phyloP scores from a whole-genome alignment of 2,888 invertebrate genomes.

The Tipula vernalis region DNA sequence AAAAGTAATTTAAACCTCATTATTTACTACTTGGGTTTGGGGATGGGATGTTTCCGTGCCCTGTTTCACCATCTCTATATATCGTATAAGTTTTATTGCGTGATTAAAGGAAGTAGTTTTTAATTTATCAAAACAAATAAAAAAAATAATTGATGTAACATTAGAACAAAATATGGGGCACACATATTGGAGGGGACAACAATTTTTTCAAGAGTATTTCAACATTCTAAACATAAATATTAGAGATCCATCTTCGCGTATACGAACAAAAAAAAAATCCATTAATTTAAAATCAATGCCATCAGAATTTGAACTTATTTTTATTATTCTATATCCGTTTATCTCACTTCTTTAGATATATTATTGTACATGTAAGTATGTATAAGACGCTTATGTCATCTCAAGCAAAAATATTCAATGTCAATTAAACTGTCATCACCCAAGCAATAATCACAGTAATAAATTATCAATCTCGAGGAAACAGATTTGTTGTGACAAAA shows the following conservation, averaged over 20 bases:
- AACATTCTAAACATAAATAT: not conserved
- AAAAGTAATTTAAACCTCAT: not conserved
- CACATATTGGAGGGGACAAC: not conserved
- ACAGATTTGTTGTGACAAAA: not conserved
- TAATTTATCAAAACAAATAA: not conserved
- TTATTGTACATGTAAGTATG: not conserved
- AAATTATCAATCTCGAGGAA: not conserved
- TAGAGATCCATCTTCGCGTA: not conserved
- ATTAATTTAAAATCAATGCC: not conserved
- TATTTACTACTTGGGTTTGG: not conserved
- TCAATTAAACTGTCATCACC: conserved; percentile 4
- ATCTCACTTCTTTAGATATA: not conserved
- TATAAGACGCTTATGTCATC: not conserved
- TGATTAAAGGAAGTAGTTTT: not conserved
- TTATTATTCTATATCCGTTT: not conserved
- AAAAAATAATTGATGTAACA: not conserved
- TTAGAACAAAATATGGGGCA: not conserved
- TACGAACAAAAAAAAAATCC: not conserved
- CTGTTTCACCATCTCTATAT: not conserved
- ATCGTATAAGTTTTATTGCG: not conserved
- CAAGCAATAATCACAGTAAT: not conserved
- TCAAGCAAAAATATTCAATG: not conserved
- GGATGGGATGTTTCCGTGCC: not conserved
- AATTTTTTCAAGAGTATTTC: not conserved
- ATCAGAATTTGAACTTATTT: not conserved